Evolutionary conservation across 2,113 vertebrate genomes (phyloP).

Genomic region (Vulpes lagopus): DNA sequence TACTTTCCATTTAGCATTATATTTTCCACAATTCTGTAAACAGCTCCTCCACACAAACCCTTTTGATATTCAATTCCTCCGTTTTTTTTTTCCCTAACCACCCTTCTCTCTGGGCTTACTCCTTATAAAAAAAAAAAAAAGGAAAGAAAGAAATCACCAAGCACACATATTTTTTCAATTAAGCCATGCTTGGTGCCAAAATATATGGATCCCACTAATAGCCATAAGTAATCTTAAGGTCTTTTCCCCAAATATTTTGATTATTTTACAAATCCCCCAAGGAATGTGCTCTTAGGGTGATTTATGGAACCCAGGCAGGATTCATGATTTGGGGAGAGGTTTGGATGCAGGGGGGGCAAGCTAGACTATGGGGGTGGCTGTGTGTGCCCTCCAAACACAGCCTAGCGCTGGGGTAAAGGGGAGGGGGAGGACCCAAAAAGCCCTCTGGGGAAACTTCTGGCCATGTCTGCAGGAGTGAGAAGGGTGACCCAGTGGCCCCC

Average conservation of each 20-base stretch:
- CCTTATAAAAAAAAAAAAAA: constrained; percentile 3
- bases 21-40: constrained; percentile 81
- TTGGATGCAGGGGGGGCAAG: not conserved
- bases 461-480: not conserved
- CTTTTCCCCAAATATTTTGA: constrained; percentile 85
- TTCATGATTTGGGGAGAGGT: not conserved
- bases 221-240: constrained; percentile 84
- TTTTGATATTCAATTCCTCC: constrained; percentile 80
- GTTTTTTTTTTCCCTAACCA: constrained; percentile 52
- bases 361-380: not conserved
- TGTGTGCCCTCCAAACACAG: not conserved
- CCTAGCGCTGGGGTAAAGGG: not conserved
- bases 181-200: constrained; percentile 82
- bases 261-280: constrained; percentile 84
- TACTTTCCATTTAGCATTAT: constrained; percentile 71
- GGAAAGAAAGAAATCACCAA: constrained; percentile 72
- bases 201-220: constrained; percentile 85
- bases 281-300: constrained; percentile 81
- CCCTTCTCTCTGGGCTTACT: constrained; percentile 69
- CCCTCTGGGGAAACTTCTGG: not conserved
- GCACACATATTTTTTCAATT: constrained; percentile 83
- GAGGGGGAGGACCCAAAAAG: not conserved
- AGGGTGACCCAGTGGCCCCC: not conserved
- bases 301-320: constrained; percentile 71
- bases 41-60: constrained; percentile 51